Conservation (phyloP, 1,140 invertebrate genomes). For the Scaptomyza graminum region DNA sequence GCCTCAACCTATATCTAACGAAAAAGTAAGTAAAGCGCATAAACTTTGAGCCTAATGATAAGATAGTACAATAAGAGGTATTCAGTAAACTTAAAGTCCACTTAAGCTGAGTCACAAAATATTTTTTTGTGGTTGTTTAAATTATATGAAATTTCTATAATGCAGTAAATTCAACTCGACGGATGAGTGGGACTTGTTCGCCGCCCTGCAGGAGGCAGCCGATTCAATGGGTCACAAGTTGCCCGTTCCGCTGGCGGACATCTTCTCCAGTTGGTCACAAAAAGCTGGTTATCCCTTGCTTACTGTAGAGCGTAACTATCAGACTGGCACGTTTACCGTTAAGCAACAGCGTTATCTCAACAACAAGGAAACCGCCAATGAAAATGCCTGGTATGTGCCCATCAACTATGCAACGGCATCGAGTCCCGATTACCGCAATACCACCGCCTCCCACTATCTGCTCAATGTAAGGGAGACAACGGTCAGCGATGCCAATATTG, state of each 20-base stretch:
- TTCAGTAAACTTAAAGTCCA: too few relatives aligned
- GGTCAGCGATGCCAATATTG: slow-evolving; percentile 15
- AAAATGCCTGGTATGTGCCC: slow-evolving; percentile 85
- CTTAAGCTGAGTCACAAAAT: too few relatives aligned
- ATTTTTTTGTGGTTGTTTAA: too few relatives aligned
- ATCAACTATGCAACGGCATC: slow-evolving; percentile 84
- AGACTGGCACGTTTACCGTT: slow-evolving; percentile 66
- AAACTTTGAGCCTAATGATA: not conserved
- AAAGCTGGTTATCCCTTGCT: slow-evolving; percentile 85
- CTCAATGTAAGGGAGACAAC: slow-evolving; percentile 42
- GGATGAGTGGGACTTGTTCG: slow-evolving; percentile 70
- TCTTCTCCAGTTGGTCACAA: slow-evolving; percentile 85
- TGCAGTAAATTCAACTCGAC: slow-evolving; percentile 84
- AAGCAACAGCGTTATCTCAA: slow-evolving; percentile 83
- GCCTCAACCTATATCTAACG: slow-evolving; percentile 90
- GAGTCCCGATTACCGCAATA: slow-evolving; percentile 83
- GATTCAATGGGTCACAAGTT: slow-evolving; percentile 37
- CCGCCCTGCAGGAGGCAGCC: slow-evolving; percentile 84
- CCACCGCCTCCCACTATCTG: slow-evolving; percentile 63
- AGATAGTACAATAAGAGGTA: not conserved
- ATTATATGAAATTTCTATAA: not conserved
- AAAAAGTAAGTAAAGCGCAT: slow-evolving; percentile 84
- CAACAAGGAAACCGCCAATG: slow-evolving; percentile 52
- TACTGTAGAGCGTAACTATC: slow-evolving; percentile 84
- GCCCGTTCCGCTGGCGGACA: slow-evolving; percentile 45